Percentiles rank a stretch among this genome's conserved stretches.
Conservation (phyloP, 2,888 invertebrate species). For the Sphaerophoria rueppellii region DNA sequence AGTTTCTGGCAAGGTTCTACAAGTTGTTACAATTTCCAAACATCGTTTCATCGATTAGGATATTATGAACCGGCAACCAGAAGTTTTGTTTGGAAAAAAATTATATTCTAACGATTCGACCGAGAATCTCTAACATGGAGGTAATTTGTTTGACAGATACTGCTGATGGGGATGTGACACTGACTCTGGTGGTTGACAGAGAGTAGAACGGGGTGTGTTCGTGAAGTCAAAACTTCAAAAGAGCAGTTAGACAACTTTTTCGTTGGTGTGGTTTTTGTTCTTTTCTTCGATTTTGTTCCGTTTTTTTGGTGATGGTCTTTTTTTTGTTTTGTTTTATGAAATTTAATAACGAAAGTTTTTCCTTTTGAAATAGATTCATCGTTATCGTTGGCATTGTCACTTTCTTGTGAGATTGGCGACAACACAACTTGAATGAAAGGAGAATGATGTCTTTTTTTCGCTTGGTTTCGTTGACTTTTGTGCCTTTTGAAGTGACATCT, state of each 20-base stretch:
- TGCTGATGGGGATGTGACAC: background rate
- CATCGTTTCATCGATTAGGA: conserved; percentile 59
- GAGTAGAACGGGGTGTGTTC: conserved; percentile 8
- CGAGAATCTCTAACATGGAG: conserved; percentile 65
- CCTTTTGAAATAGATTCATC: conserved; percentile 62
- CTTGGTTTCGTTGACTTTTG: conserved; percentile 26
- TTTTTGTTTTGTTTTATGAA: conserved; percentile 52
- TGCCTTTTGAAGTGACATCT: conserved; percentile 69
- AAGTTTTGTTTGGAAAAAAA: conserved; percentile 12
- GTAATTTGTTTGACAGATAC: conserved; percentile 49
- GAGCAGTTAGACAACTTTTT: conserved; percentile 69
- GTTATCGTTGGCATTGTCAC: conserved; percentile 48
- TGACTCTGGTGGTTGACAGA: background rate
- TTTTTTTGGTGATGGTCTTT: background rate
- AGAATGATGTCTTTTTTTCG: conserved; percentile 3
- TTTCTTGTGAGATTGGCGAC: background rate
- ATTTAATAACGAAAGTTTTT: conserved; percentile 72
- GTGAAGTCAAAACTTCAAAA: conserved; percentile 67
- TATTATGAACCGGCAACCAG: conserved; percentile 1
- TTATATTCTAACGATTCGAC: conserved; percentile 68
- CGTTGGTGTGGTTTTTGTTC: conserved; percentile 65
- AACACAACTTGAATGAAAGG: background rate
- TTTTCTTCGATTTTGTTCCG: conserved; percentile 4
- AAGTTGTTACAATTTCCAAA: background rate
- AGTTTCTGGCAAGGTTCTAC: background rate